A percentile compares a stretch with the other conserved stretches of the same genome.
Conservation (phyloP, 2,797 vertebrate genomes). For the Siniperca scherzeri region DNA sequence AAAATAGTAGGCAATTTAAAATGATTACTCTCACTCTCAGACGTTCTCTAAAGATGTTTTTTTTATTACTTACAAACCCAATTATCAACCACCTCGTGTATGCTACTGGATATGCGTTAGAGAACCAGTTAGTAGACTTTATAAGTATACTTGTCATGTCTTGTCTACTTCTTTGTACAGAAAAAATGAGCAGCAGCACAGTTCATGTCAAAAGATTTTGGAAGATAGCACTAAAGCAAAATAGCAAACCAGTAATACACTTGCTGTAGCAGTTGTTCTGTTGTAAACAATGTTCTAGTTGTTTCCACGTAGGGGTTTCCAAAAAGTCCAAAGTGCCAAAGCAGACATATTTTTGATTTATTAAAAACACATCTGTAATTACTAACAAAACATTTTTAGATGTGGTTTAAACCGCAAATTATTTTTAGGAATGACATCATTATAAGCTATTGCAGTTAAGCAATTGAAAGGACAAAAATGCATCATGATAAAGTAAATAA, state of each 20-base stretch:
- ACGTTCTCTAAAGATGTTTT: conserved; percentile 49
- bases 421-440: conserved; percentile 32
- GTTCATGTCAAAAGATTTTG: conserved; percentile 9
- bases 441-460: not conserved
- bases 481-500: conserved; percentile 47
- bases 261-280: conserved; percentile 10
- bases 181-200: not conserved
- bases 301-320: conserved; percentile 17
- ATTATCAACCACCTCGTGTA: conserved; percentile 40
- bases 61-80: conserved; percentile 53
- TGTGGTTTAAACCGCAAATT: not conserved
- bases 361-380: conserved; percentile 22
- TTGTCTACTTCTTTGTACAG: conserved; percentile 16
- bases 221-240: not conserved
- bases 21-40: conserved; percentile 48
- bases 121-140: conserved; percentile 46
- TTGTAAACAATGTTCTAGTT: conserved; percentile 6
- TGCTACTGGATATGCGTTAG: conserved; percentile 42
- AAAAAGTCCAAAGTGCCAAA: conserved; percentile 15
- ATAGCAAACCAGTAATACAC: not conserved
- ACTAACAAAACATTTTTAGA: conserved; percentile 30
- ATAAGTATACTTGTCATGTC: conserved; percentile 42
- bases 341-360: not conserved
- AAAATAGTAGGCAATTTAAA: conserved; percentile 65
- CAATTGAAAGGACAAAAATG: conserved; percentile 43